These are phyloP conservation scores for Mellivora capensis DNA, from an alignment of 2,113 vertebrate genomes.

Conservation along the genomic window DNA sequence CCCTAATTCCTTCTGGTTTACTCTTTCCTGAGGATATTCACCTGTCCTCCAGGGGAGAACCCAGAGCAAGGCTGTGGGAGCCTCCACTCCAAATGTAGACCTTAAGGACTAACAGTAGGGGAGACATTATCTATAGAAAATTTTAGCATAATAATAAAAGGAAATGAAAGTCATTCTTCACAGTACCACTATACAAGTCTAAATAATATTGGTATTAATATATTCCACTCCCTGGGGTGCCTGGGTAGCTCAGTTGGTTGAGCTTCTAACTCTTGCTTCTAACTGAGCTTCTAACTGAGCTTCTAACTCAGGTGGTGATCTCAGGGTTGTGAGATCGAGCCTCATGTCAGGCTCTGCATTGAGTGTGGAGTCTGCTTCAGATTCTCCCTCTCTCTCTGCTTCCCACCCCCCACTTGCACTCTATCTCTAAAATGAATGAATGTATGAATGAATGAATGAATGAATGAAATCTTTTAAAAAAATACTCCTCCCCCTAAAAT, in stretches of 20 bases:
- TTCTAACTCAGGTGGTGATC: background rate
- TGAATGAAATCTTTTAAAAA: background rate
- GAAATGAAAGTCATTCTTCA: background rate
- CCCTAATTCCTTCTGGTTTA: background rate
- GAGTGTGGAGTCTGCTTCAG: background rate
- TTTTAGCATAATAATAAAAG: background rate
- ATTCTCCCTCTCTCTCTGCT: background rate
- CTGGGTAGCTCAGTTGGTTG: background rate
- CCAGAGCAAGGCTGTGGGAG: too few relatives aligned
- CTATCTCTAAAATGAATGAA: background rate
- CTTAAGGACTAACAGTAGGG: background rate
- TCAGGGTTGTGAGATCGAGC: background rate
- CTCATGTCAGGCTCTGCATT: fast-evolving
- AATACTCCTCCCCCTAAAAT: background rate
- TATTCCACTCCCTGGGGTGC: background rate
- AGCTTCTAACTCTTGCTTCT: background rate
- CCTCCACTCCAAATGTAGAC: background rate
- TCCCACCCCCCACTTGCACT: background rate
- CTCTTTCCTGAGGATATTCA: background rate
- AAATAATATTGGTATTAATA: background rate
- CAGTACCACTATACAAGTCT: background rate
- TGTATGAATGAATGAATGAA: background rate
- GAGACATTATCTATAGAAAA: background rate
- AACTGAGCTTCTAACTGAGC: background rate
- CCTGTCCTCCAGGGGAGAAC: background rate